Percentiles rank a stretch among this genome's conserved stretches.
Evolutionary conservation across 2,113 vertebrate species (phyloP).

Genomic region (Dipodomys merriami): DNA sequence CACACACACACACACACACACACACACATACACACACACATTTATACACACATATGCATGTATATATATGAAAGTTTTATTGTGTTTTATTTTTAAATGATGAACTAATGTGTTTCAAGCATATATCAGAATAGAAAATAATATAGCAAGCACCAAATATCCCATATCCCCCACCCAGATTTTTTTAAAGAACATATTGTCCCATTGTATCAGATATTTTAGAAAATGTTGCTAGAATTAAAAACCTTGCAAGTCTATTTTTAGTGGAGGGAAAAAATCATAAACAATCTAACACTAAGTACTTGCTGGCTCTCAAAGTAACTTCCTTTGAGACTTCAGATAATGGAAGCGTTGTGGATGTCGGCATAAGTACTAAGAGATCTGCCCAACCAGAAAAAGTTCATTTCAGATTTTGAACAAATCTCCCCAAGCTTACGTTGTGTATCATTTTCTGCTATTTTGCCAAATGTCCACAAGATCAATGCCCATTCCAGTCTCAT

Average conservation of each 20-base stretch:
- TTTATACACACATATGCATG: no score
- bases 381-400: neutral
- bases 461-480: neutral
- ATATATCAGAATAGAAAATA: neutral
- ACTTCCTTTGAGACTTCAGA: slow-evolving; percentile 7
- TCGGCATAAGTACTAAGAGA: neutral
- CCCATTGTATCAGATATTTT: neutral
- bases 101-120: neutral
- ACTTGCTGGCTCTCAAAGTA: neutral
- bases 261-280: neutral
- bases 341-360: neutral
- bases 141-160: neutral
- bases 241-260: slow-evolving; percentile 34
- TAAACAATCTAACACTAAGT: neutral
- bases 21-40: no score
- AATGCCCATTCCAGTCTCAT: neutral
- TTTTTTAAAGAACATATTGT: neutral
- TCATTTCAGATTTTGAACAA: neutral
- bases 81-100: neutral
- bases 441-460: neutral
- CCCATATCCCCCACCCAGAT: neutral
- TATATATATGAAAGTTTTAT: neutral
- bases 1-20: no score
- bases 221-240: slow-evolving; percentile 15
- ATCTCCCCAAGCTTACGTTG: neutral